Conservation (phyloP, 1,140 invertebrate genomes). For the Hyphantria cunea region DNA sequence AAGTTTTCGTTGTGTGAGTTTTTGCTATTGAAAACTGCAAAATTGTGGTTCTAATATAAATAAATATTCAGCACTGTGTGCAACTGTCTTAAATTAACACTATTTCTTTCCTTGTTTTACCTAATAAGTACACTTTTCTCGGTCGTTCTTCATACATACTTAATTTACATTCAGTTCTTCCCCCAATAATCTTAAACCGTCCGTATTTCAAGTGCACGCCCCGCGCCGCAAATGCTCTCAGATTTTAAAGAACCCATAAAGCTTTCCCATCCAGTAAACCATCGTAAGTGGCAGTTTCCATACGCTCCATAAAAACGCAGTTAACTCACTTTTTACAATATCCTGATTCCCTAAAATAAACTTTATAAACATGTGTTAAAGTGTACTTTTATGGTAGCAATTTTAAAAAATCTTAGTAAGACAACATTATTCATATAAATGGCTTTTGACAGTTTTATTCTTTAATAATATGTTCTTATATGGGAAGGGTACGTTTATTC, state of each 20-base stretch:
- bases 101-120: too few species aligned
- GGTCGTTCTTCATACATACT: too few species aligned
- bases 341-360: slow-evolving; percentile 1
- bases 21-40: too few species aligned
- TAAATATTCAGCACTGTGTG: too few species aligned
- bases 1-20: too few species aligned
- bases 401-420: slow-evolving; percentile 30
- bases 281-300: slow-evolving; percentile 41
- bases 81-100: too few species aligned
- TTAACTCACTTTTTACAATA: slow-evolving; percentile 23
- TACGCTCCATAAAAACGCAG: slow-evolving; percentile 49
- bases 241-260: slow-evolving; percentile 36
- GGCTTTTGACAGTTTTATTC: slow-evolving; percentile 70
- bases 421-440: slow-evolving; percentile 62
- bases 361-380: background rate
- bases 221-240: background rate
- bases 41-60: too few species aligned
- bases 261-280: slow-evolving; percentile 36
- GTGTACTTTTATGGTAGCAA: background rate
- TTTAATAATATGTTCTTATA: slow-evolving; percentile 42
- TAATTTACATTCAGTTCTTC: too few species aligned
- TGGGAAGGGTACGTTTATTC: background rate
- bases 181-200: too few species aligned
- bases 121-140: too few species aligned
- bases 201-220: background rate